phyloP scores from a whole-genome alignment of 2,888 invertebrate genomes.

The Ectemnius lituratus region DNA sequence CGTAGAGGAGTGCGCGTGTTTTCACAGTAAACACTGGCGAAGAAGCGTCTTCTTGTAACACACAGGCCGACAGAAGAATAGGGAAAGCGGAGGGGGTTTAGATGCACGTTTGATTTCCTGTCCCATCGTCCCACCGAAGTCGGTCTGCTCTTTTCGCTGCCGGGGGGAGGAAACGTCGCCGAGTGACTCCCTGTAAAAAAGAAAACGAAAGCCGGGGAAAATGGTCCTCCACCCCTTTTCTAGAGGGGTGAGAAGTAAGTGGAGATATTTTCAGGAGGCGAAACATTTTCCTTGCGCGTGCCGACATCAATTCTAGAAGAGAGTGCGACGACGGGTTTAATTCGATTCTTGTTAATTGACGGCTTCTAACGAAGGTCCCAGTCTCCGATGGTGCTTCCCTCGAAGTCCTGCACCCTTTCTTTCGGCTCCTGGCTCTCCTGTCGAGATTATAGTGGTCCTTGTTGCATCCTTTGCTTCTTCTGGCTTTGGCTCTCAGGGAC shows the following conservation, averaged over 20 bases:
- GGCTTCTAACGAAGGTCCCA: slow-evolving; percentile 63
- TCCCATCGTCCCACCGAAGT: not conserved
- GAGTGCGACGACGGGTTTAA: slow-evolving; percentile 53
- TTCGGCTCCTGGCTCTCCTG: slow-evolving; percentile 8
- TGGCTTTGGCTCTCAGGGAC: not conserved
- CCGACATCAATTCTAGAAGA: slow-evolving; percentile 35
- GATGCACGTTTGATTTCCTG: slow-evolving; percentile 54
- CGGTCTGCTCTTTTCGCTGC: slow-evolving; percentile 20
- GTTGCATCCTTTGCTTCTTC: no score
- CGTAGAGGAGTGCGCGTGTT: slow-evolving; percentile 49
- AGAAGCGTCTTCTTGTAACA: slow-evolving; percentile 56
- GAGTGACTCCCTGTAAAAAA: slow-evolving; percentile 37
- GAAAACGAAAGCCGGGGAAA: slow-evolving; percentile 19
- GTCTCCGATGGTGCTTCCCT: slow-evolving; percentile 30
- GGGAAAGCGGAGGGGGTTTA: no score
- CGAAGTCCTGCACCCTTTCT: slow-evolving; percentile 39
- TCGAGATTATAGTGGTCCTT: no score
- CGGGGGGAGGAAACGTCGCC: not conserved
- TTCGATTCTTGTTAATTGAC: slow-evolving; percentile 68
- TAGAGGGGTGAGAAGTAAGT: slow-evolving; percentile 15
- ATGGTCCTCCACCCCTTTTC: no score
- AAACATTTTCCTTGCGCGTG: slow-evolving; percentile 37
- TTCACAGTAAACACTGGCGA: slow-evolving; percentile 62
- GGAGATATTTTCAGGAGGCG: slow-evolving; percentile 42
- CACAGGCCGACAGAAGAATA: slow-evolving; percentile 44